Evolutionary conservation across 2,113 vertebrate genomes (phyloP).

Genomic region (Gila orcuttii): DNA sequence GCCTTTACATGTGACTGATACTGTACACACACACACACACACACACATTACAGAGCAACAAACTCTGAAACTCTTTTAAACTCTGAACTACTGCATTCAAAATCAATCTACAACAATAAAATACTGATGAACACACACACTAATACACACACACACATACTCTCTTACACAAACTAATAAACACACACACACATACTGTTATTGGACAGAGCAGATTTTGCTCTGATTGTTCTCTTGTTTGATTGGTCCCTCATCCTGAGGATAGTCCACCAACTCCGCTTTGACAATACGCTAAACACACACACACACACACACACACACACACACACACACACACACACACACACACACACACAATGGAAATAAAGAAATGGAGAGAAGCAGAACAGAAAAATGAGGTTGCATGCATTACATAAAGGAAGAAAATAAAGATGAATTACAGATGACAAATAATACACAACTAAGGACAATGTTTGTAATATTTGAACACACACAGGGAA

Average conservation of each 20-base stretch:
- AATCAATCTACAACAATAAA: neutral
- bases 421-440: neutral
- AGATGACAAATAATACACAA: neutral
- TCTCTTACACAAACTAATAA: neutral
- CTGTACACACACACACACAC: neutral
- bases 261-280: conserved; percentile 93
- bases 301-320: conserved; percentile 20
- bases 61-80: too few species aligned
- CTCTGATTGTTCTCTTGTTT: conserved; percentile 82
- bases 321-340: conserved; percentile 53
- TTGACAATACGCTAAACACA: conserved; percentile 88
- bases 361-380: conserved; percentile 53
- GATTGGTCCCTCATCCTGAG: conserved; percentile 84
- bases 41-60: neutral
- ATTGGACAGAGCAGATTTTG: conserved; percentile 93
- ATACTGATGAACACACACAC: neutral
- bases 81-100: neutral
- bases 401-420: conserved; percentile 19
- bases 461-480: neutral
- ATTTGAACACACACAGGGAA: conserved; percentile 9
- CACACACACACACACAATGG: conserved; percentile 42
- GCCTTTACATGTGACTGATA: neutral
- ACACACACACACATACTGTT: conserved; percentile 59
- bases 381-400: conserved; percentile 32
- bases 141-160: neutral